Base-by-base conservation (phyloP, 2,888 invertebrate genomes). In the Harpalus rubripes region DNA sequence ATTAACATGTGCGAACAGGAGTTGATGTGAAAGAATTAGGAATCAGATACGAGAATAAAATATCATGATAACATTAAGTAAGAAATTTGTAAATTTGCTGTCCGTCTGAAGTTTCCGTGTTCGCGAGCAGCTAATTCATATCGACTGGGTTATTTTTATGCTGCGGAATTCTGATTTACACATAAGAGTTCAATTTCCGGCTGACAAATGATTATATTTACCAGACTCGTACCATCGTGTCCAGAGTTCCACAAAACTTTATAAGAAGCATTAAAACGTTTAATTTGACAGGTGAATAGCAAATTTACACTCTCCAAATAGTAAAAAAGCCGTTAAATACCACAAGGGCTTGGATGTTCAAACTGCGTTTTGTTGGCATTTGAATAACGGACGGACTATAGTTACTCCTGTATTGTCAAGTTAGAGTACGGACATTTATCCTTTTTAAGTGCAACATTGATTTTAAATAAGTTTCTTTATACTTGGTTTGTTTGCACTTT, bases 181-280 rank as follows among this genome's bases (percentile, higher is more conserved):
- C 83, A 74, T 74, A 83, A 83, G 41, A 74, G 72, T 83, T 76
- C 83, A 83, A 83, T 83, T 83, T 83, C 83, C 83, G 83, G 83
- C 83, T 83, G 83, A 83, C 83, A 83, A 83, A 83, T 82, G 59
- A 83, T 76, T 83, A 83, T 76, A 82, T 82, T 82, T 82, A 68
- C 63, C 26, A 80, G 80, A 63, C 56, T 78, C 74, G 83, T 76
- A 76, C 83, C 83, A 83, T 56, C 74, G 74, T 74, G 72, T 72
- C 56, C 68, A 68, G 81, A 22, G 56, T 74, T 16, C 56, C 74
- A 59, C 82, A 39, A 72, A 68, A 72, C 22, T 81, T 22, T 65
- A 65, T 56, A 32, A 72, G 59, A 74, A 72, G 59, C 72, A 76
- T 83, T 74, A 59, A 83, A 83, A 74, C 59, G 58, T 72, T 58